Percentiles rank a stretch among this genome's conserved stretches.
phyloP scores from a whole-genome alignment of 2,113 vertebrate genomes.

The Oenanthe melanoleuca region DNA sequence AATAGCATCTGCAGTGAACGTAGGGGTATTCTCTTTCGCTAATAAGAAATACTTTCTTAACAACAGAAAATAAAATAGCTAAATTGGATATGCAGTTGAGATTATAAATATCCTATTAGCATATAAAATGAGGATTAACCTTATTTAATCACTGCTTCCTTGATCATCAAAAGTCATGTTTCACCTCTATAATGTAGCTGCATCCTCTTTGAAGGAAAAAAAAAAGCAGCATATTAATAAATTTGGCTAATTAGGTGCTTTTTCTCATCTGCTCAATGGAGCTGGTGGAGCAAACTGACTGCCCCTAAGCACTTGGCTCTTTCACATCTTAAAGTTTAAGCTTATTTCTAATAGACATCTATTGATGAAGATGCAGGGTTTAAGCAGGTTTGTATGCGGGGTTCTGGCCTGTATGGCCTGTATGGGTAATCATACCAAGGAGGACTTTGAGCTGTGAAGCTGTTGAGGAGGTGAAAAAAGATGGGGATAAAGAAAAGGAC shows the following conservation, averaged over 20 bases:
- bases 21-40: constrained; percentile 73
- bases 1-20: constrained; percentile 74
- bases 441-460: not conserved
- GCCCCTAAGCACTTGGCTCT: not conserved
- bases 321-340: not conserved
- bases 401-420: not conserved
- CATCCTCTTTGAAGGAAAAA: constrained; percentile 49
- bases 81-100: constrained; percentile 80
- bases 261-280: constrained; percentile 53
- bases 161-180: constrained; percentile 77
- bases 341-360: not conserved
- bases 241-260: constrained; percentile 58
- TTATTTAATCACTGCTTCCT: constrained; percentile 79
- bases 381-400: not conserved
- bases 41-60: constrained; percentile 81
- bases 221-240: constrained; percentile 59
- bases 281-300: constrained; percentile 21
- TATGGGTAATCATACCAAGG: not conserved
- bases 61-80: constrained; percentile 81
- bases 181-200: constrained; percentile 67
- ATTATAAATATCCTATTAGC: constrained; percentile 84
- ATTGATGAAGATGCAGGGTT: not conserved
- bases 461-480: not conserved
- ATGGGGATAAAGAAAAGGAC: not conserved
- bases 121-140: constrained; percentile 82